Percentiles rank a stretch among this genome's conserved stretches.
Conservation (phyloP, 2,888 invertebrate genomes). For the Nemotelus nigrinus region DNA sequence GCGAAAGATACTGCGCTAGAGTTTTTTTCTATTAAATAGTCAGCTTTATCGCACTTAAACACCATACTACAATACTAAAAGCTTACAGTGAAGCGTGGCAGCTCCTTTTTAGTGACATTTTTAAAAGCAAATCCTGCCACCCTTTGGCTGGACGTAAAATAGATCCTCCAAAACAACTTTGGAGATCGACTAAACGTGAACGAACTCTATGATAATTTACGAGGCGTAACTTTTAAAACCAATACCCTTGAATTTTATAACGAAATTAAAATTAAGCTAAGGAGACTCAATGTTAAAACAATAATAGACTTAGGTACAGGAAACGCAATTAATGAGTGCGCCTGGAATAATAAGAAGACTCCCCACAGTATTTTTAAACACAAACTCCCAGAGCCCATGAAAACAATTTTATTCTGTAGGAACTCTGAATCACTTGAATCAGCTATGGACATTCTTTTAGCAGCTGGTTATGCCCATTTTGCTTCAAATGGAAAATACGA, state of each 20-base stretch:
- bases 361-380: slow-evolving; percentile 50
- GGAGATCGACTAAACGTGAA: slow-evolving; percentile 30
- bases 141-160: too few species aligned
- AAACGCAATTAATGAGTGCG: slow-evolving; percentile 19
- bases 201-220: slow-evolving; percentile 42
- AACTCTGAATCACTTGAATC: slow-evolving; percentile 47
- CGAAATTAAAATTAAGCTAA: slow-evolving; percentile 43
- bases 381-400: slow-evolving; percentile 46
- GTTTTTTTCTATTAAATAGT: too few species aligned
- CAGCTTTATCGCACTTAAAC: too few species aligned
- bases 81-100: too few species aligned
- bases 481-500: background rate
- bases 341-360: slow-evolving; percentile 48
- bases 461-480: slow-evolving; percentile 31
- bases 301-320: slow-evolving; percentile 10
- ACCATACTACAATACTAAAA: too few species aligned
- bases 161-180: too few species aligned
- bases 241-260: background rate
- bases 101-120: too few species aligned
- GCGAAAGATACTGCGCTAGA: too few species aligned
- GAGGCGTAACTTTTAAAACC: slow-evolving; percentile 28
- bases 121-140: too few species aligned
- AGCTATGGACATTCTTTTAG: slow-evolving; percentile 47
- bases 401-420: slow-evolving; percentile 41
- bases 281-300: slow-evolving; percentile 49